Evolutionary conservation across 2,797 vertebrate genomes (phyloP).

Genomic region (Hydrocynus forskahlii): DNA sequence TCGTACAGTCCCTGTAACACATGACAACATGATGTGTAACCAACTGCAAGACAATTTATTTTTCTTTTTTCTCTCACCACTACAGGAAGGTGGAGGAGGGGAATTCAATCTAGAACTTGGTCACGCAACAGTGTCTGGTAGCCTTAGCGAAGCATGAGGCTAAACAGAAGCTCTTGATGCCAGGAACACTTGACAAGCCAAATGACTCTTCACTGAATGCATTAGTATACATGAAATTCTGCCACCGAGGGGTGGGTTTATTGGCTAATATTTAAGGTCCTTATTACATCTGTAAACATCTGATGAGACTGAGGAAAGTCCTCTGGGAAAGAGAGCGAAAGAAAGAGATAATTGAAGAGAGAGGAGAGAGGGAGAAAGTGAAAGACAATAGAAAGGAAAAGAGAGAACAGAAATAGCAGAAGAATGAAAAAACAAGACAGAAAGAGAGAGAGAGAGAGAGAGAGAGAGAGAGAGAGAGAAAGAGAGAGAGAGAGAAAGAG

Average conservation of each 20-base stretch:
- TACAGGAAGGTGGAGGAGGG: neutral
- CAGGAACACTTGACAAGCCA: neutral
- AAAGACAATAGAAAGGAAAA: neutral
- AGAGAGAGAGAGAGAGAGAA: neutral
- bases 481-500: neutral
- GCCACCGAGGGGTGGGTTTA: neutral
- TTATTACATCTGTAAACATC: neutral
- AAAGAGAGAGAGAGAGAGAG: too few species aligned
- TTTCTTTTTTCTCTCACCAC: neutral
- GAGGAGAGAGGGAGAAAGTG: neutral
- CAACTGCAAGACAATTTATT: neutral
- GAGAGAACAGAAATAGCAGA: neutral
- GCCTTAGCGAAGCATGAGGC: neutral
- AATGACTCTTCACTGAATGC: neutral
- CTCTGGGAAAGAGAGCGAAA: neutral
- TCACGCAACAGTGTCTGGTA: neutral
- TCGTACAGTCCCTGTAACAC: too few species aligned
- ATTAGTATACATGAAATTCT: neutral
- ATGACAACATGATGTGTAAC: neutral
- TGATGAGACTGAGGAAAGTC: neutral
- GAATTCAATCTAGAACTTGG: too few species aligned
- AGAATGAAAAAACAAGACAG: neutral
- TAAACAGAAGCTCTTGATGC: too few species aligned
- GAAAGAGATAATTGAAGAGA: neutral
- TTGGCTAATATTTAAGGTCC: neutral